Conservation (phyloP, 2,797 vertebrate genomes). For the Notolepis coatsorum region DNA sequence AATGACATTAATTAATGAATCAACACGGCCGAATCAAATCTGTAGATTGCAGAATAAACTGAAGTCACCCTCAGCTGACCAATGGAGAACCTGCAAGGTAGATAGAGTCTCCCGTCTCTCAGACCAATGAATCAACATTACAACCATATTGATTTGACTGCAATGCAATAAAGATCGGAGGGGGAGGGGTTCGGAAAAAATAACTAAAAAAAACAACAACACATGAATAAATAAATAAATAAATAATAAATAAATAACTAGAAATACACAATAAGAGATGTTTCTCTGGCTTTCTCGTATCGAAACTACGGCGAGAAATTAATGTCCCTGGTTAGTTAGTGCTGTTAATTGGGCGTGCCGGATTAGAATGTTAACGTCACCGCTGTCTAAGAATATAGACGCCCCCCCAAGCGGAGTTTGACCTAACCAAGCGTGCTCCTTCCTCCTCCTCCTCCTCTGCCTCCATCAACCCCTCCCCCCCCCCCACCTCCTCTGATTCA, state of each 20-base stretch:
- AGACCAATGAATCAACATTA: conserved; percentile 68
- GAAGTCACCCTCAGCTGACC: conserved; percentile 30
- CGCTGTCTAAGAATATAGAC: conserved; percentile 31
- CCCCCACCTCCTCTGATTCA: conserved; percentile 66
- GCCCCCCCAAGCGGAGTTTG: conserved; percentile 63
- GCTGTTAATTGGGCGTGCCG: conserved; percentile 78
- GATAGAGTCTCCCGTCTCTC: no score
- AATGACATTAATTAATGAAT: not conserved
- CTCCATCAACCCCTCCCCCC: not conserved
- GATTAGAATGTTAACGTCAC: conserved; percentile 78
- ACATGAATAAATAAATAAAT: not conserved
- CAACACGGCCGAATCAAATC: conserved; percentile 16
- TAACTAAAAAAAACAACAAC: conserved; percentile 24
- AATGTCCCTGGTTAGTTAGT: conserved; percentile 79
- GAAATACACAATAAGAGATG: conserved; percentile 51
- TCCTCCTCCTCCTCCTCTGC: conserved; percentile 41
- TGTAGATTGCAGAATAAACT: conserved; percentile 30
- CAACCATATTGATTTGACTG: conserved; percentile 63
- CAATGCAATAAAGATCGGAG: conserved; percentile 50
- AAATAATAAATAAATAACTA: conserved; percentile 62
- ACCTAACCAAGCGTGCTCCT: conserved; percentile 73
- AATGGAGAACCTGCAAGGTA: no score
- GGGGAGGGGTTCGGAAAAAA: conserved; percentile 24
- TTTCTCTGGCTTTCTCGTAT: conserved; percentile 50
- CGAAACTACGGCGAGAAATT: conserved; percentile 64